Conservation (phyloP, 2,113 vertebrate species). For the Zapornia atra region DNA sequence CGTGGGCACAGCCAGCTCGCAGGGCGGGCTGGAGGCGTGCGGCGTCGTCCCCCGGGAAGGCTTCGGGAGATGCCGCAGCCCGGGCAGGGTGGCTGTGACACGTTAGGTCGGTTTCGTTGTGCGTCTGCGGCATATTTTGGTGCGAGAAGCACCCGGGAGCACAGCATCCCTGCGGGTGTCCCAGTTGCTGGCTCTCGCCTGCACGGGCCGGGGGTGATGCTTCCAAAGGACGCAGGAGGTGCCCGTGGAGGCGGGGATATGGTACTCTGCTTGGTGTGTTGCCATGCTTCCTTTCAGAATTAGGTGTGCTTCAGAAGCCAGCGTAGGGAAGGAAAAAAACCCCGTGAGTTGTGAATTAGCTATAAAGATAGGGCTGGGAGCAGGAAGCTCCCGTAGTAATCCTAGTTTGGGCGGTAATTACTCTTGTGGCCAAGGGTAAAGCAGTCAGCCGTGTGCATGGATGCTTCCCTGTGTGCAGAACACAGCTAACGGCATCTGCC, state of each 20-base stretch:
- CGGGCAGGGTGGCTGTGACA: no score
- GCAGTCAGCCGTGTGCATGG: neutral
- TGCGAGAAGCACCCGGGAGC: neutral
- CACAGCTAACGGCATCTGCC: neutral
- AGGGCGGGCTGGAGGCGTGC: neutral
- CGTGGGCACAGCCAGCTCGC: neutral
- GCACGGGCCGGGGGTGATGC: neutral
- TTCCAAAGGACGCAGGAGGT: neutral
- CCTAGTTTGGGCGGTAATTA: neutral
- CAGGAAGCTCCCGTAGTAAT: neutral
- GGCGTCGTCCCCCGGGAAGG: no score
- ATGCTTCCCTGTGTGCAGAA: neutral
- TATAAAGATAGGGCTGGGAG: neutral
- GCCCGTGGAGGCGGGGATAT: neutral
- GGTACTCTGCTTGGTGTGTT: neutral
- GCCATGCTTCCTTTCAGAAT: neutral
- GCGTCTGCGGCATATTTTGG: neutral
- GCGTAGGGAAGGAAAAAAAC: neutral
- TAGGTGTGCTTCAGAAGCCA: neutral
- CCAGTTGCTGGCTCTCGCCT: neutral
- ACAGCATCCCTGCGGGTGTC: neutral
- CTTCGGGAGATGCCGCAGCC: neutral
- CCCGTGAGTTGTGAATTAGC: neutral
- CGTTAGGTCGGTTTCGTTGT: fast-evolving
- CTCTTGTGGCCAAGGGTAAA: neutral